Base-by-base conservation (phyloP, 1,140 invertebrate species). In the Hyles vespertilio region DNA sequence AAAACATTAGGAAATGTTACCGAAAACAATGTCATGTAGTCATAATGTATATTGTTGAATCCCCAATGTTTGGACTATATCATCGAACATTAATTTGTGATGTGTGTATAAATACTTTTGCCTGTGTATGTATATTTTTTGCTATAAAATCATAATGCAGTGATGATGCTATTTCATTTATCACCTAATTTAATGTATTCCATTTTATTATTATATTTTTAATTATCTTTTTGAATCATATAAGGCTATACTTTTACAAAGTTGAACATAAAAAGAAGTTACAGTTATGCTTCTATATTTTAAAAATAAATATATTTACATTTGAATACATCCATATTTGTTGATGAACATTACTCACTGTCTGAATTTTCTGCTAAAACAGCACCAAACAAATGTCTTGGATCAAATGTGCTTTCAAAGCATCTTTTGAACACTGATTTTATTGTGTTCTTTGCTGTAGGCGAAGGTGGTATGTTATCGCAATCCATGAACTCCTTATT, bases 361-460 rank as follows among this genome's bases (percentile, higher is more conserved):
- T 93, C 92, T 1, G 93, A 93, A 72, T 93, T 92, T 51, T 92
- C 89, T 10, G 91, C 93, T 65, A 93, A 87, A 9, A 93, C 74
- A 10, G 70, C 64, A 54, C 89, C 61, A 55, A 85, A 75, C 56
- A 86, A 71, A 59, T 87, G 82, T 88, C 89, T 81, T 65, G 92
- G 91, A 71, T 94, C 89, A 67, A 93, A 92, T 22, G 93, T 93
- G n/a, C 84, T 89, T 75, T 94, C 91, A 81, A 94, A 94, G 69
- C 93, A 94, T 40, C 92, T 91, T 54, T 91, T 80, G 69, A 93
- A 92, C 61, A 93, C 89, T 60, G 87, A 75, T 67, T 84, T 85
- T 2, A 89, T 73, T 86, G 89, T 81, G 64, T 87, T 66, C 84
- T 87, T 54, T 62, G 81, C 58, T 11, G 91, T 84, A 9, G 91